phyloP scores from a whole-genome alignment of 2,888 invertebrate species.

The Oscheius myriophilus region DNA sequence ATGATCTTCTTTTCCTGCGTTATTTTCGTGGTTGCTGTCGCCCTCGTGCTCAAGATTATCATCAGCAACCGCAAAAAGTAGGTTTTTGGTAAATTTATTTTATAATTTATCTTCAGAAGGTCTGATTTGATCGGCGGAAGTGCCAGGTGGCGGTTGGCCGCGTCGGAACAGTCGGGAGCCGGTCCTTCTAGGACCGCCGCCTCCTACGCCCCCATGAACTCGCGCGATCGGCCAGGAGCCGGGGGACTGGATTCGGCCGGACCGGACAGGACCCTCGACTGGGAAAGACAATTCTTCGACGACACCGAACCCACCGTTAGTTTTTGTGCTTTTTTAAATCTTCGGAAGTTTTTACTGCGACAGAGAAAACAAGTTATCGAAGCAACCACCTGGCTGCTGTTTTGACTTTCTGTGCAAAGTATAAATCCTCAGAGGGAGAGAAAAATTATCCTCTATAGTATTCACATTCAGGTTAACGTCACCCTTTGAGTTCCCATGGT shows the following conservation, averaged over 20 bases:
- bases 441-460: too few relatives aligned
- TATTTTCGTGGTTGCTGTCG: conserved; percentile 53
- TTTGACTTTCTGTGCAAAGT: too few relatives aligned
- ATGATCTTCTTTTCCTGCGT: conserved; percentile 53
- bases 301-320: conserved; percentile 54
- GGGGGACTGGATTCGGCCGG: conserved; percentile 50
- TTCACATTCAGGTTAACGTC: conserved; percentile 8
- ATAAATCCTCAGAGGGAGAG: too few relatives aligned
- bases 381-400: too few relatives aligned
- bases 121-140: conserved; percentile 47
- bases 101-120: conserved; percentile 31
- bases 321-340: conserved; percentile 6
- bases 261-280: conserved; percentile 56
- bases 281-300: conserved; percentile 67
- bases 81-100: conserved; percentile 9
- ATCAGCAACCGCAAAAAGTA: conserved; percentile 55
- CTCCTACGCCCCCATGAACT: conserved; percentile 30
- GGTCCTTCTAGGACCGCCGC: conserved; percentile 27
- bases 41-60: conserved; percentile 57
- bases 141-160: conserved; percentile 50
- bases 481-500: conserved; percentile 2
- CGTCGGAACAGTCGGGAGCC: conserved; percentile 39
- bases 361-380: too few relatives aligned
- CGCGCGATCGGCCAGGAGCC: conserved; percentile 5
- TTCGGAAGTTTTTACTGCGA: too few relatives aligned